These are phyloP conservation scores for Zenarchopterus dispar DNA, from an alignment of 2,797 vertebrate genomes.

Conservation along the genomic window DNA sequence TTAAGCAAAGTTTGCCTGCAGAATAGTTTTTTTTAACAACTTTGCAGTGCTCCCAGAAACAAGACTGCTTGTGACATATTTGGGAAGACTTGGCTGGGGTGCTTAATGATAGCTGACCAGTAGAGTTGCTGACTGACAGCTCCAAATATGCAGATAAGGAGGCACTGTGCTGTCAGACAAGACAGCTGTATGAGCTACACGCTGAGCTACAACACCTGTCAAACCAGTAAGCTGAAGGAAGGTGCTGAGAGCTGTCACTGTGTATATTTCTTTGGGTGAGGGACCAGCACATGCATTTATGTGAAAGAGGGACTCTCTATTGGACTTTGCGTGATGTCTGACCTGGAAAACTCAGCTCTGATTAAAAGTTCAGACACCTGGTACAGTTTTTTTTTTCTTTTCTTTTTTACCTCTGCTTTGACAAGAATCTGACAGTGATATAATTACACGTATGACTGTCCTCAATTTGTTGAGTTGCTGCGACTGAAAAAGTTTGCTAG, in stretches of 20 bases:
- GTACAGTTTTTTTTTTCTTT: slow-evolving; percentile 45
- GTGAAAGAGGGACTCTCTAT: slow-evolving; percentile 32
- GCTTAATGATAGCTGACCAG: slow-evolving; percentile 27
- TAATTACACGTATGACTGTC: slow-evolving; percentile 27
- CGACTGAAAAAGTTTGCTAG: slow-evolving; percentile 16
- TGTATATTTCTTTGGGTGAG: slow-evolving; percentile 23
- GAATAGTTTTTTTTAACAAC: slow-evolving; percentile 38
- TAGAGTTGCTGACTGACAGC: slow-evolving; percentile 49
- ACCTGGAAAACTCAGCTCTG: slow-evolving; percentile 59
- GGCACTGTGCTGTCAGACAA: slow-evolving; percentile 54
- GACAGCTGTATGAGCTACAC: slow-evolving; percentile 55
- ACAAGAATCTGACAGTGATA: slow-evolving; percentile 26
- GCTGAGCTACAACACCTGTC: slow-evolving; percentile 62
- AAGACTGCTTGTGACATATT: slow-evolving; percentile 14
- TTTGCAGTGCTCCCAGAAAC: slow-evolving; percentile 17
- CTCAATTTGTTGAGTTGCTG: slow-evolving; percentile 8
- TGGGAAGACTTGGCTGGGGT: slow-evolving; percentile 21
- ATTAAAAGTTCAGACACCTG: slow-evolving; percentile 54
- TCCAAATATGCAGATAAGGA: slow-evolving; percentile 60
- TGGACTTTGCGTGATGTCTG: slow-evolving; percentile 31
- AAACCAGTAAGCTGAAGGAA: slow-evolving; percentile 27
- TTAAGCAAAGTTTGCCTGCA: slow-evolving; percentile 25
- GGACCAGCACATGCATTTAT: slow-evolving; percentile 20
- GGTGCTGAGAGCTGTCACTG: slow-evolving; percentile 37
- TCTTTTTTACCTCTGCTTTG: slow-evolving; percentile 44